Percentiles rank a stretch among this genome's conserved stretches.
These are phyloP conservation scores for Platycnemis pennipes DNA, from an alignment of 2,888 invertebrate genomes.

Conservation along the genomic window DNA sequence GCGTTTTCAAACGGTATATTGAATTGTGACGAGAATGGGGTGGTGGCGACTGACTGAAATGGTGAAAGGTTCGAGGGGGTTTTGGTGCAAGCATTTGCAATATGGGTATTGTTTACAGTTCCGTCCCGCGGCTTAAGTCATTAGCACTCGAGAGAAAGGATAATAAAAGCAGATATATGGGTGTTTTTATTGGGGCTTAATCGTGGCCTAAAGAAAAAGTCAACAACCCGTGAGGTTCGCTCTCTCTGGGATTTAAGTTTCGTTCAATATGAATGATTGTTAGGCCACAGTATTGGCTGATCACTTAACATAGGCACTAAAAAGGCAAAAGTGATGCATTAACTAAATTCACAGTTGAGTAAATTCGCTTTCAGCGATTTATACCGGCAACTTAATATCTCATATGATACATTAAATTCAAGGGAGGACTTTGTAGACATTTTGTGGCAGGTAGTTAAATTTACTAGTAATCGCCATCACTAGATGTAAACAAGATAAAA, in stretches of 20 bases:
- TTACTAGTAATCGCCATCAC: too few relatives aligned
- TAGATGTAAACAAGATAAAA: too few relatives aligned
- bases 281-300: not conserved
- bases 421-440: too few relatives aligned
- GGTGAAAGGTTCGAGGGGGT: not conserved
- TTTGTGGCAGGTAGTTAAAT: too few relatives aligned
- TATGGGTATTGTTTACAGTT: not conserved
- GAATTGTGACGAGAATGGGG: not conserved
- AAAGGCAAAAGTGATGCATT: too few relatives aligned
- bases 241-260: not conserved
- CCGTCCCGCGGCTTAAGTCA: not conserved
- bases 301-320: too few relatives aligned
- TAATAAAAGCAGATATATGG: not conserved
- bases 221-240: not conserved
- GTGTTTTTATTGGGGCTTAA: not conserved
- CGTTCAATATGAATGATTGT: not conserved
- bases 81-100: not conserved
- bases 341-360: too few relatives aligned
- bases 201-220: not conserved
- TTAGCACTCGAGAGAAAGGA: conserved; percentile 24
- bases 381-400: too few relatives aligned
- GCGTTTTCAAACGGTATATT: not conserved
- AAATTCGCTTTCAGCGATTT: too few relatives aligned
- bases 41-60: not conserved
- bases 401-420: too few relatives aligned